Percentiles rank a stretch among this genome's conserved stretches.
These are phyloP conservation scores for Synergus laeviventris DNA, from an alignment of 2,888 invertebrate genomes.

Conservation along the genomic window DNA sequence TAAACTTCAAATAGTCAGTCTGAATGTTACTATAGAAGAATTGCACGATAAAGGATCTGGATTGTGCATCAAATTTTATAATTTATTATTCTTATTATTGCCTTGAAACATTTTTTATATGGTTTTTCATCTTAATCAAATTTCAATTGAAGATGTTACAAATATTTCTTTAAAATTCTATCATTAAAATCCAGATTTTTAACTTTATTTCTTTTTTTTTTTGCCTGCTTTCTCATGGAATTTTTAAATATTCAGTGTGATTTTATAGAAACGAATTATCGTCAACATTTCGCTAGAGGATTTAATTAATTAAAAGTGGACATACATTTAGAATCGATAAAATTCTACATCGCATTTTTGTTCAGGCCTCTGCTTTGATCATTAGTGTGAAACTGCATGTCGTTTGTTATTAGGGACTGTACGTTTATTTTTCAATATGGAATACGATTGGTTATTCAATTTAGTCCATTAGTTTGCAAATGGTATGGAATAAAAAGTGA, in stretches of 20 bases:
- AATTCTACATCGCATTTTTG: background rate
- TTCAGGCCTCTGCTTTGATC: background rate
- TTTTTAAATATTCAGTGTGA: background rate
- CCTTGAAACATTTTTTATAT: background rate
- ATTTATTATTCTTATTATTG: background rate
- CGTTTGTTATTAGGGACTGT: background rate
- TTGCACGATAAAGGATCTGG: slow-evolving; percentile 6
- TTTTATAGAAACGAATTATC: background rate
- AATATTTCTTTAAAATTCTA: background rate
- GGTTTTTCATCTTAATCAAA: too few species aligned
- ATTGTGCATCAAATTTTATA: background rate
- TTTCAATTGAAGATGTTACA: background rate
- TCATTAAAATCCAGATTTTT: background rate
- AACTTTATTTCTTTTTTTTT: background rate
- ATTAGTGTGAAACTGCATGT: slow-evolving; percentile 10
- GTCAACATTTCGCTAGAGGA: background rate
- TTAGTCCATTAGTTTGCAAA: background rate
- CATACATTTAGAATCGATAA: background rate
- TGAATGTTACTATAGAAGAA: background rate
- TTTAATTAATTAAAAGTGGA: background rate
- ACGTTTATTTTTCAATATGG: background rate
- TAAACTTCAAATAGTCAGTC: background rate
- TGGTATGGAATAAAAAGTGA: background rate
- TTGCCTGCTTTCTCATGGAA: background rate
- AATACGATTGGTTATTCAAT: background rate